phyloP scores from a whole-genome alignment of 1,140 invertebrate genomes.

The Drosophila paulistorum region DNA sequence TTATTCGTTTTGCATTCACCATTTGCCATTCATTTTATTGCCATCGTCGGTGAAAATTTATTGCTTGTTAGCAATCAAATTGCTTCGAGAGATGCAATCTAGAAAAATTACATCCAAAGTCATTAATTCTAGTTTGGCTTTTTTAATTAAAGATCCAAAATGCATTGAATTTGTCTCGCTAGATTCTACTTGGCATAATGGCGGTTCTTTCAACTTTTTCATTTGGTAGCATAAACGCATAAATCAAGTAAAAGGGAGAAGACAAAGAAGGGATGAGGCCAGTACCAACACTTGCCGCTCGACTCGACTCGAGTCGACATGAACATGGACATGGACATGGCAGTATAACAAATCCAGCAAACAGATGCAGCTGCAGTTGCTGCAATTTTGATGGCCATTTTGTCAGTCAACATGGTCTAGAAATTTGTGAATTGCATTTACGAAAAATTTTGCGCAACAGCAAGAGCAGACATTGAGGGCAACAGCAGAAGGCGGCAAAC shows the following conservation, averaged over 20 bases:
- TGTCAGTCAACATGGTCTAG: conserved; percentile 29
- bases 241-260: conserved; percentile 60
- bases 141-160: conserved; percentile 69
- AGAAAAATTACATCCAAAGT: conserved; percentile 64
- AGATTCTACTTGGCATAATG: conserved; percentile 6
- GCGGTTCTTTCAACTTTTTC: conserved; percentile 44
- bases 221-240: conserved; percentile 52
- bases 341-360: conserved; percentile 56
- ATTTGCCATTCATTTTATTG: conserved; percentile 20
- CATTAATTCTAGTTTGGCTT: conserved; percentile 29
- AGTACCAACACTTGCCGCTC: background rate
- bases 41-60: conserved; percentile 47
- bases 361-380: conserved; percentile 32
- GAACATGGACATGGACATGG: conserved; percentile 44
- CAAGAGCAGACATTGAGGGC: conserved; percentile 1
- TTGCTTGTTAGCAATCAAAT: conserved; percentile 65
- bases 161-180: conserved; percentile 26
- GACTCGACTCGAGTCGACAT: conserved; percentile 40
- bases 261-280: conserved; percentile 17
- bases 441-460: conserved; percentile 4
- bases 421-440: conserved; percentile 61
- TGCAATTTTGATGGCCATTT: conserved; percentile 38
- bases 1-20: background rate
- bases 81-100: conserved; percentile 62
- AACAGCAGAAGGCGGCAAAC: conserved; percentile 26